Conservation (phyloP, 2,888 invertebrate species). For the Epinotia brunnichana region DNA sequence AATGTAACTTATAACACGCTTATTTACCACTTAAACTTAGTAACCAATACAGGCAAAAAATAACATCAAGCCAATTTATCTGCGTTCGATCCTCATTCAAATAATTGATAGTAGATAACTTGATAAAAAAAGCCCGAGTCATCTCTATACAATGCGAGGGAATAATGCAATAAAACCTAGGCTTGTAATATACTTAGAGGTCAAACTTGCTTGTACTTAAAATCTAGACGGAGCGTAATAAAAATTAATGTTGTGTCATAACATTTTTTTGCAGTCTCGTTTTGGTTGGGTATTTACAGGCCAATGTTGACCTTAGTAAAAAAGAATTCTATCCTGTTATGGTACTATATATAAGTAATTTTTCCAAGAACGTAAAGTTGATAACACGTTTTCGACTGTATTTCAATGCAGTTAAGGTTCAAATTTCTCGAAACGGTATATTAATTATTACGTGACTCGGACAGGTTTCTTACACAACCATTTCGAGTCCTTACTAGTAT, state of each 20-base stretch:
- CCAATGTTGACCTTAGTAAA: constrained; percentile 14
- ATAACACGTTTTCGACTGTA: not conserved
- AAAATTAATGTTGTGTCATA: constrained; percentile 30
- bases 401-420: not conserved
- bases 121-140: constrained; percentile 40
- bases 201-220: not conserved
- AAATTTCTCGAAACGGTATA: not conserved
- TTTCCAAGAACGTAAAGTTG: not conserved
- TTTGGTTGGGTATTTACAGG: constrained; percentile 36
- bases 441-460: constrained; percentile 20
- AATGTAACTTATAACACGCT: constrained; percentile 28
- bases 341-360: constrained; percentile 4
- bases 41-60: constrained; percentile 22
- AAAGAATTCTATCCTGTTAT: not conserved
- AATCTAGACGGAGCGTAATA: constrained; percentile 27
- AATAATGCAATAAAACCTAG: not conserved
- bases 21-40: constrained; percentile 28
- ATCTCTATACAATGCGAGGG: not conserved
- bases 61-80: constrained; percentile 46
- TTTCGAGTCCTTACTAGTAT: constrained; percentile 30
- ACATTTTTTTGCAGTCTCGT: constrained; percentile 33
- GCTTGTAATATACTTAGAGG: not conserved
- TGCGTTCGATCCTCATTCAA: constrained; percentile 48
- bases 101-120: constrained; percentile 47
- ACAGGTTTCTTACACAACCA: constrained; percentile 33